phyloP scores from a whole-genome alignment of 2,113 vertebrate genomes.

The Catharus fuscescens region DNA sequence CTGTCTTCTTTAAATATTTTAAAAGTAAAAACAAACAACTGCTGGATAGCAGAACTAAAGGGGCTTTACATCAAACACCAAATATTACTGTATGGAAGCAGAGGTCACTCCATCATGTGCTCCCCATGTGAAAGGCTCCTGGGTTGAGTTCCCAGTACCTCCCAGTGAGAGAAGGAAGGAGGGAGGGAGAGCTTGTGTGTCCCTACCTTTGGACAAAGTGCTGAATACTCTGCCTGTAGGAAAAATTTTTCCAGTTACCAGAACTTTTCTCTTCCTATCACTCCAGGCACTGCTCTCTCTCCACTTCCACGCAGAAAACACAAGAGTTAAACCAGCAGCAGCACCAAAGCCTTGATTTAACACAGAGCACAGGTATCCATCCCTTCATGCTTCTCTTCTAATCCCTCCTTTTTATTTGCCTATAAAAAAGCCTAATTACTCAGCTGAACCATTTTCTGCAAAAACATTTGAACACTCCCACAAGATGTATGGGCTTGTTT shows the following conservation, averaged over 20 bases:
- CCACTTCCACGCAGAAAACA: neutral
- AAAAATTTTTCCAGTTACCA: neutral
- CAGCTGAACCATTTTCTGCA: neutral
- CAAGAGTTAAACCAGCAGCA: neutral
- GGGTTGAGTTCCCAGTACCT: neutral
- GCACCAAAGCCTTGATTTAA: neutral
- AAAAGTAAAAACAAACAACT: constrained; percentile 11
- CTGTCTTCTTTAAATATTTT: neutral
- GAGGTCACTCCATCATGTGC: neutral
- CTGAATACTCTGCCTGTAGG: fast-evolving
- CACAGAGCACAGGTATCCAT: neutral
- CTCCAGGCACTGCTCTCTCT: neutral
- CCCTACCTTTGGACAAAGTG: neutral
- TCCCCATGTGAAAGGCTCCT: constrained; percentile 16
- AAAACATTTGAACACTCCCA: neutral
- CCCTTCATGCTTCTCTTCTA: neutral
- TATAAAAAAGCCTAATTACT: neutral
- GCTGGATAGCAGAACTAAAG: neutral
- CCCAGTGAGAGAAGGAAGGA: neutral
- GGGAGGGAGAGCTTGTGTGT: neutral
- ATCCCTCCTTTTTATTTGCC: neutral
- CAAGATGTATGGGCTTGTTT: neutral
- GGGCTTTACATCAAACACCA: constrained; percentile 11
- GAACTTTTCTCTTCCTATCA: neutral
- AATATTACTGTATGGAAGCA: neutral